Base-by-base conservation (phyloP, 2,797 vertebrate species). In the Micropoecilia bifurca region DNA sequence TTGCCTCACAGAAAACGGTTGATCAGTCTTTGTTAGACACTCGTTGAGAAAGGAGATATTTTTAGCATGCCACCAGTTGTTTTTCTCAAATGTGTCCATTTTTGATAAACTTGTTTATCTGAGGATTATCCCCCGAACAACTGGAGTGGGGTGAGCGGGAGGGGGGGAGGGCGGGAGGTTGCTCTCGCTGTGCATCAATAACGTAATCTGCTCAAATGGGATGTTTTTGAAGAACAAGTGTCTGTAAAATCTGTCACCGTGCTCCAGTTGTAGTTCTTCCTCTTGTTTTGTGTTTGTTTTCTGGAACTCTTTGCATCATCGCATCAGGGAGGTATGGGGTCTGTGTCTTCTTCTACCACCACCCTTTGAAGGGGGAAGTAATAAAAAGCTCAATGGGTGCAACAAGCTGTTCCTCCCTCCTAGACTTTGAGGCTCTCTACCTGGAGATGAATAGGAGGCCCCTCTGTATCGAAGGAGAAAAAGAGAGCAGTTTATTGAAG, bases 381-480 rank as follows among this genome's bases (percentile, higher is more conserved):
- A 95, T 96, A 94, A 96, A 96, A 93, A 90, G 85, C 91, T 95
- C 92, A 95, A 94, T 95, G 93, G 94, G 92, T 91, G 93, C 93
- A 94, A 95, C 95, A 94, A 94, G 93, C 94, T 94, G 92, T 93
- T 94, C 89, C 90, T 93, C 88, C 92, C 90, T 92, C 91, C 89
- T 91, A 86, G 90, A 91, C 94, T 95, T 93, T 95, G 92, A 93
- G 91, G 91, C 86, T 93, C 85, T 93, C 93, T 96, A 96, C 95
- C 95, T 96, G 95, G 85, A 91, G 90, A 92, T 95, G 94, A 96
- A 95, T 95, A 95, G 94, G 94, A 94, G 93, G 94, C 95, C 94
- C 92, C 89, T 90, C 91, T 88, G 90, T 87, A 91, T 92, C 85
- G 89, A 91, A 93, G 85, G 83, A 86, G 84, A 78, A 88, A 90